These are phyloP conservation scores for Papilio demoleus DNA, from an alignment of 2,888 invertebrate genomes.

Conservation along the genomic window DNA sequence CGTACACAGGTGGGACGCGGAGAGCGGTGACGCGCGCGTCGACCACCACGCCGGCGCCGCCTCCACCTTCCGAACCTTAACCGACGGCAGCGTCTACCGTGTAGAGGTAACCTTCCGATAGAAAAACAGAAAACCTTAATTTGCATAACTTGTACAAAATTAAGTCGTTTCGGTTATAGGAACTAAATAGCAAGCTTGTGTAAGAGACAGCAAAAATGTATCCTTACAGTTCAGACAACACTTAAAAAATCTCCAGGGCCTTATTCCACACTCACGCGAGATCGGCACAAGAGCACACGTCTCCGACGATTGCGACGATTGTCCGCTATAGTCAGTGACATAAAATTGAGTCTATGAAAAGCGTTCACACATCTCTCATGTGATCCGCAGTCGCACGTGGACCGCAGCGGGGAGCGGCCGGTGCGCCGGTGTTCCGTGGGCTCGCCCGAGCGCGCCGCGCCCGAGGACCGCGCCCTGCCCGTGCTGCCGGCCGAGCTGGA, in stretches of 20 bases:
- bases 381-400: constrained; percentile 55
- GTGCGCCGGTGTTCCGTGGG: constrained; percentile 58
- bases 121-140: not conserved
- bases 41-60: constrained; percentile 66
- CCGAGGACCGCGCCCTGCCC: constrained; percentile 57
- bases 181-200: too few relatives aligned
- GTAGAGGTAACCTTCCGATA: constrained; percentile 52
- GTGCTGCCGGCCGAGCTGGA: constrained; percentile 62
- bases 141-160: not conserved
- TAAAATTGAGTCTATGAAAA: too few relatives aligned
- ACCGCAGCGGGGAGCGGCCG: constrained; percentile 56
- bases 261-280: too few relatives aligned
- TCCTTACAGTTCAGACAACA: not conserved
- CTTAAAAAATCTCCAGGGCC: too few relatives aligned
- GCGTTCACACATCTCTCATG: too few relatives aligned
- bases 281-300: too few relatives aligned
- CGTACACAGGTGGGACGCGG: constrained; percentile 64
- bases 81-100: constrained; percentile 56
- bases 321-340: too few relatives aligned
- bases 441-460: constrained; percentile 46
- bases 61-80: constrained; percentile 56
- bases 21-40: constrained; percentile 61
- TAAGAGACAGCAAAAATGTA: too few relatives aligned
- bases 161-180: not conserved
- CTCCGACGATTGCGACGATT: too few relatives aligned